phyloP scores from a whole-genome alignment of 64 coral and sea anemone genomes.

The Platygyra sinensis region DNA sequence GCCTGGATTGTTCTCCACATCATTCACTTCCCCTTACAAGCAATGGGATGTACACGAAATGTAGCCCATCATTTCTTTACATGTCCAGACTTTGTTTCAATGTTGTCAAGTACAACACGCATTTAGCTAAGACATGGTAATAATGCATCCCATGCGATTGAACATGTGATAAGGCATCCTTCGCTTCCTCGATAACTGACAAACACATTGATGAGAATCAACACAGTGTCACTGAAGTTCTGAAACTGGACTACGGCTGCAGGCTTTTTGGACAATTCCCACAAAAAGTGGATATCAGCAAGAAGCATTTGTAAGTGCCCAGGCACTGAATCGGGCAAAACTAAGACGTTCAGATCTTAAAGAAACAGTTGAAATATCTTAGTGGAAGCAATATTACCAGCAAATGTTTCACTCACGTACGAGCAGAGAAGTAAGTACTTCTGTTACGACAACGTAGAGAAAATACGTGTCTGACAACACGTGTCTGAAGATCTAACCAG shows the following conservation, averaged over 20 bases:
- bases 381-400: slow-evolving; percentile 40
- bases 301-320: slow-evolving; percentile 30
- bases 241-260: neutral
- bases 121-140: too few relatives aligned
- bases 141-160: too few relatives aligned
- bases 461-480: too few relatives aligned
- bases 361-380: too few relatives aligned
- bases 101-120: too few relatives aligned
- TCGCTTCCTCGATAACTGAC: slow-evolving; percentile 46
- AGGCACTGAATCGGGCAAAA: slow-evolving; percentile 9
- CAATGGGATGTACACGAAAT: too few relatives aligned
- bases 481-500: too few relatives aligned
- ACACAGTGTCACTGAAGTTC: slow-evolving; percentile 17
- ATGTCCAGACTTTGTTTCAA: too few relatives aligned
- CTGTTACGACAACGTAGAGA: slow-evolving; percentile 5
- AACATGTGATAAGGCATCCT: too few relatives aligned
- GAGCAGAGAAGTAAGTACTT: slow-evolving; percentile 10
- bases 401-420: slow-evolving; percentile 24
- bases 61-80: too few relatives aligned
- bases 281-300: slow-evolving; percentile 32
- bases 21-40: too few relatives aligned
- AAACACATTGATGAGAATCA: slow-evolving; percentile 34
- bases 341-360: slow-evolving; percentile 28
- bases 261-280: slow-evolving; percentile 40
- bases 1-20: too few relatives aligned